phyloP scores from a whole-genome alignment of 2,797 vertebrate genomes.

The Zalophus californianus region DNA sequence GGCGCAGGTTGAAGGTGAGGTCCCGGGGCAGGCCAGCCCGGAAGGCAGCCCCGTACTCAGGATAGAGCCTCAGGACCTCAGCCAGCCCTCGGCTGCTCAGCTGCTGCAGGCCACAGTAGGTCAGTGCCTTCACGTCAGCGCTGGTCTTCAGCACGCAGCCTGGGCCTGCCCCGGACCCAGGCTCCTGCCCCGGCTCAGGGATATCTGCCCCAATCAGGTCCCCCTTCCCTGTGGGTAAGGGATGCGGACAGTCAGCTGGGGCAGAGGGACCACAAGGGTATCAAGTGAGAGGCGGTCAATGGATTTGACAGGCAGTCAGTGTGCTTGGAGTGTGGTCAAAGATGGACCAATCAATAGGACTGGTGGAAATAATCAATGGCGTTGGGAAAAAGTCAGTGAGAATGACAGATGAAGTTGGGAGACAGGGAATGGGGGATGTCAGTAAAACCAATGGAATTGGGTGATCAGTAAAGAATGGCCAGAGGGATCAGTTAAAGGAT shows the following conservation, averaged over 20 bases:
- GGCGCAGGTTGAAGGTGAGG: slow-evolving; percentile 97
- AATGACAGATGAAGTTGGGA: not conserved
- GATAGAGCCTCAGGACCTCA: slow-evolving; percentile 95
- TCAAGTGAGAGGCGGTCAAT: not conserved
- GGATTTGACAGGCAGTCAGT: not conserved
- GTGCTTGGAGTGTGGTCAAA: not conserved
- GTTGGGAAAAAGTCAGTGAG: not conserved
- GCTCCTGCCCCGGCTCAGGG: slow-evolving; percentile 88
- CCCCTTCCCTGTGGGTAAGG: slow-evolving; percentile 92
- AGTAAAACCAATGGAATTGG: not conserved
- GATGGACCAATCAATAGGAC: not conserved
- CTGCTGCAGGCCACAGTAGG: slow-evolving; percentile 97
- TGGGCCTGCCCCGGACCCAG: slow-evolving; percentile 42
- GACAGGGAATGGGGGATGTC: not conserved
- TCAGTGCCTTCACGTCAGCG: slow-evolving; percentile 96
- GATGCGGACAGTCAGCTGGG: slow-evolving; percentile 28
- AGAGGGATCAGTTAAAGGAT: not conserved
- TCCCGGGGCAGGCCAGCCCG: slow-evolving; percentile 94
- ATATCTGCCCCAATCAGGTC: slow-evolving; percentile 97
- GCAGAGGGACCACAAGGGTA: not conserved
- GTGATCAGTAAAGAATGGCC: slow-evolving; percentile 25
- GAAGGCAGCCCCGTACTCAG: slow-evolving; percentile 95
- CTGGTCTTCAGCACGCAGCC: slow-evolving; percentile 94
- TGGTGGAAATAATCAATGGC: not conserved
- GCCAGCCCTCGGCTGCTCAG: slow-evolving; percentile 93